These are phyloP conservation scores for Syngnathus scovelli DNA, from an alignment of 2,113 vertebrate species.

Conservation along the genomic window DNA sequence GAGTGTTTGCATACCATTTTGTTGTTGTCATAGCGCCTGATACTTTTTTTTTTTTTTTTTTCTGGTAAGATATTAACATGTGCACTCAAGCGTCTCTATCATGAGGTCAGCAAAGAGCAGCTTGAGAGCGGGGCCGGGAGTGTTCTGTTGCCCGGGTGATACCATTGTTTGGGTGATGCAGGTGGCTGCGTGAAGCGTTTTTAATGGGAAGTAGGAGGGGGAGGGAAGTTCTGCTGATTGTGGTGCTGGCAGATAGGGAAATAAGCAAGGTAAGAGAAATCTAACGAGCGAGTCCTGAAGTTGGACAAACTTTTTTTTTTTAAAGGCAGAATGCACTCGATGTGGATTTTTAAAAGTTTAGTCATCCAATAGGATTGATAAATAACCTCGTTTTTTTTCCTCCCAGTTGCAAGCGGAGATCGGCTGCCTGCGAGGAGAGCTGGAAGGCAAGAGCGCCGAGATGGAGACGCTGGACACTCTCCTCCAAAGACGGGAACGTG, in stretches of 20 bases:
- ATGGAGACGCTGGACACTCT: constrained; percentile 78
- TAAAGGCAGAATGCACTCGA: neutral
- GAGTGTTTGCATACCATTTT: neutral
- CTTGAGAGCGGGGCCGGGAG: constrained; percentile 40
- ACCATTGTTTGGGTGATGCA: constrained; percentile 56
- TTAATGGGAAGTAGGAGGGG: constrained; percentile 20
- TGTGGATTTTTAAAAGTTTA: neutral
- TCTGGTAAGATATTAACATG: constrained; percentile 39
- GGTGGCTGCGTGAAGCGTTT: constrained; percentile 47
- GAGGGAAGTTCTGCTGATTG: constrained; percentile 34
- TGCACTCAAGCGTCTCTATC: constrained; percentile 13
- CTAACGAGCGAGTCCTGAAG: neutral
- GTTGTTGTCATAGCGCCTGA: constrained; percentile 3
- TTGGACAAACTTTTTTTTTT: neutral
- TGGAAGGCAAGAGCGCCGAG: constrained; percentile 70
- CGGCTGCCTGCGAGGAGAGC: constrained; percentile 68
- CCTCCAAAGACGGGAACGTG: constrained; percentile 73
- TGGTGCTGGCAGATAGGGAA: constrained; percentile 8
- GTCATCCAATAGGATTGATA: neutral
- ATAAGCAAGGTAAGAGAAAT: constrained; percentile 8
- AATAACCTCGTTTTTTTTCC: neutral
- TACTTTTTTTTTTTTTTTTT: neutral
- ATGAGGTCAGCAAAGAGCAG: constrained; percentile 24
- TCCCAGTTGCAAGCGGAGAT: constrained; percentile 76
- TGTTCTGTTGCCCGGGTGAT: constrained; percentile 55